Percentiles rank a stretch among this genome's conserved stretches.
Evolutionary conservation across 2,113 vertebrate species (phyloP).

Genomic region (Oreochromis aureus): DNA sequence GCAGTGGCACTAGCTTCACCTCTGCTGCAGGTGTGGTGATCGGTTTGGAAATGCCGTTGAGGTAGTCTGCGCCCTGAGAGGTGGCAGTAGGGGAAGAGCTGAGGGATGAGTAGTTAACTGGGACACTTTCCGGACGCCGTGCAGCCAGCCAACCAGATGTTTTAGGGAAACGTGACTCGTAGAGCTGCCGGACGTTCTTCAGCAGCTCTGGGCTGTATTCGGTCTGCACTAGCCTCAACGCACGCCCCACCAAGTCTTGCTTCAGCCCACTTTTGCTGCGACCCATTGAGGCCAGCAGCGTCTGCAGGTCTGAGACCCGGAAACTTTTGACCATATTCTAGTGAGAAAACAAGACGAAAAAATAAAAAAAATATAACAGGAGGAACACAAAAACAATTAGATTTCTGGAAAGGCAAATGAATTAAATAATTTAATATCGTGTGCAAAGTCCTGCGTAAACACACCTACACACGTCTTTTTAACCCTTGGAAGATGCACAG

Average conservation of each 20-base stretch:
- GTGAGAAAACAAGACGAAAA: background rate
- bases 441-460: background rate
- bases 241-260: conserved; percentile 94
- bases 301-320: conserved; percentile 98
- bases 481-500: background rate
- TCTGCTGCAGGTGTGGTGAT: conserved; percentile 74
- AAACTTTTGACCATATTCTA: conserved; percentile 99
- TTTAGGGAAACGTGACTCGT: conserved; percentile 92
- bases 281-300: conserved; percentile 94
- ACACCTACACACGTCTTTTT: background rate
- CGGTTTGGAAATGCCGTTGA: conserved; percentile 87
- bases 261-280: conserved; percentile 98
- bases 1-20: conserved; percentile 88
- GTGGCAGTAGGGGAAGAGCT: conserved; percentile 72
- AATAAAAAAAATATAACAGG: background rate
- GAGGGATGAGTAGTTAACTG: conserved; percentile 75
- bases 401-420: background rate
- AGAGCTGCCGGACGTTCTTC: conserved; percentile 95
- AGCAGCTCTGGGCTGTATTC: conserved; percentile 97
- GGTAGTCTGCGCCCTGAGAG: conserved; percentile 85
- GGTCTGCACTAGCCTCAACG: conserved; percentile 91
- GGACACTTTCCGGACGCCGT: conserved; percentile 76
- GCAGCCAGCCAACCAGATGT: conserved; percentile 68
- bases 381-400: background rate
- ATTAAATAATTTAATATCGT: background rate